A percentile compares a stretch with the other conserved stretches of the same genome.
Conservation (phyloP, 1,140 invertebrate species). For the Diorhabda elongata region DNA sequence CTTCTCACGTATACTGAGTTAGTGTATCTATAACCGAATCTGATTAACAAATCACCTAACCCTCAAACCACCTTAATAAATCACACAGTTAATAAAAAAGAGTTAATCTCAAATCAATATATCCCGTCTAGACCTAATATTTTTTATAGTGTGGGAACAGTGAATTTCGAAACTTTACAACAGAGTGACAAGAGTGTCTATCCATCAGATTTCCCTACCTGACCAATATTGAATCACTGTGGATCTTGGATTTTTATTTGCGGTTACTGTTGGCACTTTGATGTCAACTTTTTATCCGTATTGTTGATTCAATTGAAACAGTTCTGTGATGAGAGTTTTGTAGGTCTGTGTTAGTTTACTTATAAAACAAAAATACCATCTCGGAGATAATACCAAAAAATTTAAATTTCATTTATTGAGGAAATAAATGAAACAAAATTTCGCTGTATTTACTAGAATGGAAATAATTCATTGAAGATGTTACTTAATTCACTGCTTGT, state of each 20-base stretch:
- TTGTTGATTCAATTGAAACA: not conserved
- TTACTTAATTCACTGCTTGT: no score
- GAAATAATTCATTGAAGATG: no score
- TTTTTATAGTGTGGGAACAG: slow-evolving; percentile 1
- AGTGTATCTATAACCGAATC: not conserved
- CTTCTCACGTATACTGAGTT: not conserved
- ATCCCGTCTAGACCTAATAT: not conserved
- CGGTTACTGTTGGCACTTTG: not conserved
- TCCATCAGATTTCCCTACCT: not conserved
- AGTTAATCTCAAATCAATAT: slow-evolving; percentile 3
- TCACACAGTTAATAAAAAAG: not conserved
- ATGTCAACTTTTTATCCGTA: not conserved
- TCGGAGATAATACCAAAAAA: no score
- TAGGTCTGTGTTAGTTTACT: no score
- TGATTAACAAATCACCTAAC: not conserved
- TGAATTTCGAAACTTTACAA: not conserved
- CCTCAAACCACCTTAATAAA: slow-evolving; percentile 2
- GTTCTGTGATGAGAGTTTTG: no score
- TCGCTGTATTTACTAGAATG: no score
- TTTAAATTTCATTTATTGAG: no score
- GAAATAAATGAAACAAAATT: no score
- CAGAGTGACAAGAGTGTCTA: not conserved
- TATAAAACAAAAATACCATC: no score
- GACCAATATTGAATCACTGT: not conserved
- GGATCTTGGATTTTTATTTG: not conserved